Base-by-base conservation (phyloP, 2,113 vertebrate species). In the Peromyscus maniculatus region DNA sequence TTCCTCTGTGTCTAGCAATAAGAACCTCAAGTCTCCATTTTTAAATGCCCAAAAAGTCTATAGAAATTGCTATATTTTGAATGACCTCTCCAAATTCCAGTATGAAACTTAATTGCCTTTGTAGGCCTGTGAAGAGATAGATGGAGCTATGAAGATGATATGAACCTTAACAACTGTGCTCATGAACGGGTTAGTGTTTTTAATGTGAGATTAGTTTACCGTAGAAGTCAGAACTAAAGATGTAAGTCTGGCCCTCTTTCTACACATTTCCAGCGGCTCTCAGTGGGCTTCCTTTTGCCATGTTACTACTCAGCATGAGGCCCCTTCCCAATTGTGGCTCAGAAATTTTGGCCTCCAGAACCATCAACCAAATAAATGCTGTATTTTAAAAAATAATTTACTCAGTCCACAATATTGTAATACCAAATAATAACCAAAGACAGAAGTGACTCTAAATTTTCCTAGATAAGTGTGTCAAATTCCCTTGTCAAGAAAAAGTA, bases 391-490 rank as follows among this genome's bases (percentile, higher is more conserved):
- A 46, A 28, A 59, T 31, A 89, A 72, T 49, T n/a, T 39, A 39
- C 10, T 21, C 11, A 89, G 52, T 22, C 16, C 72, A 7, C 19
- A 13, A 2, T n/a, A 49, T 79, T 78, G 3, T 59, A 71, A 11
- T 33, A 59, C 26, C 19, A 87, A 33, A 46, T 86, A 87, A 33
- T 16, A 5, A 78, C 43, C n/a, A 8, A 69, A 93, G 36, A 49
- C 13, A 49, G 15, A 13, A 15, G 8, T 28, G 1, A 17, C 94
- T 91, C 55, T 97, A 71, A 79, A 43, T 64, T 78, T 93, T 87
- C 13, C 77, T 86, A 72, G 22, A 79, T 21, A 82, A 79, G 33
- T 7, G 19, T 67, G 57, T 80, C 39, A 95, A 52, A 86, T 95
- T 69, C 79, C 28, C 26, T 91, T 80, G 9, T 33, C 28, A 78